Percentiles rank a stretch among this genome's conserved stretches.
phyloP scores from a whole-genome alignment of 1,140 invertebrate genomes.

The Coelopa frigida region DNA sequence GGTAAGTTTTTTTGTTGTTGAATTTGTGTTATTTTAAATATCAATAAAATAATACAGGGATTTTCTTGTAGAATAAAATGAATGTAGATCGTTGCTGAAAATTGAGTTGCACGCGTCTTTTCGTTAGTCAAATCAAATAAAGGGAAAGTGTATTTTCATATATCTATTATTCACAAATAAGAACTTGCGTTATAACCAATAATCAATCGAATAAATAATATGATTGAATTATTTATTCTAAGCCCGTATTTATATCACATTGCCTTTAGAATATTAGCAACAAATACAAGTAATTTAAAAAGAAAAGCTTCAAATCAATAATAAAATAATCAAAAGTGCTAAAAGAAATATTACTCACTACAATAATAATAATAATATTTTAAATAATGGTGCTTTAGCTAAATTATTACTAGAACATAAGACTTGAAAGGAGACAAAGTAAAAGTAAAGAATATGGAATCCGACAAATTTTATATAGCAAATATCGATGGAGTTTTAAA shows the following conservation, averaged over 20 bases:
- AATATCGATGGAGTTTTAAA: not conserved
- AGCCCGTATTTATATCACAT: constrained; percentile 8
- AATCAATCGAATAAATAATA: too few species aligned
- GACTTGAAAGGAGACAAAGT: constrained; percentile 23
- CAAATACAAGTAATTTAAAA: not conserved
- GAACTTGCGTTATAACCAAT: too few species aligned
- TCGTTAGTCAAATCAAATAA: too few species aligned
- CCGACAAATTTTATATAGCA: too few species aligned
- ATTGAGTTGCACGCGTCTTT: too few species aligned
- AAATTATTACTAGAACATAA: constrained; percentile 39
- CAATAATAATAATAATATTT: not conserved
- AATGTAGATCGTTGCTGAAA: too few species aligned
- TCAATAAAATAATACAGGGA: constrained; percentile 42
- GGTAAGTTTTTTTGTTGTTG: too few species aligned
- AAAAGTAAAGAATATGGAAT: too few species aligned
- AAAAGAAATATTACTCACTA: constrained; percentile 22
- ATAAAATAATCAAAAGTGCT: constrained; percentile 12
- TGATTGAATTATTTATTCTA: constrained; percentile 7
- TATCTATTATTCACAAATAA: too few species aligned
- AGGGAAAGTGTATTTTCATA: too few species aligned
- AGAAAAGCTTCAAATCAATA: constrained; percentile 11
- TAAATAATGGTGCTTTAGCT: constrained; percentile 40
- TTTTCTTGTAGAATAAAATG: constrained; percentile 43
- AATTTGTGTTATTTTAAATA: too few species aligned
- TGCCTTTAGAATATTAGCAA: constrained; percentile 7